Base-by-base conservation (phyloP, 2,888 invertebrate species). In the Pyrrhopygopsis socrates region DNA sequence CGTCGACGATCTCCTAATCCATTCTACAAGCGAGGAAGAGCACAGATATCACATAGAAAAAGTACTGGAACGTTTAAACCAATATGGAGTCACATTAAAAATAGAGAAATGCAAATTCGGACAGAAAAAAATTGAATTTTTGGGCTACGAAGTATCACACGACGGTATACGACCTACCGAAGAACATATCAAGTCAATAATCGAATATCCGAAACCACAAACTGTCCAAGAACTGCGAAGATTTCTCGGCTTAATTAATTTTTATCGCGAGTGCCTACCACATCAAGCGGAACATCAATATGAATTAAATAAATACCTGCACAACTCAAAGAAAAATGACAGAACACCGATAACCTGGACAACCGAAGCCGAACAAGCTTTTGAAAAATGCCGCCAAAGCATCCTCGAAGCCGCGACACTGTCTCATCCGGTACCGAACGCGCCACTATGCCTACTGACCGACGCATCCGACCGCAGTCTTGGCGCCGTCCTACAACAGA, bases 221-320 rank as follows among this genome's bases (percentile, higher is more conserved):
- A 88, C 81, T 0, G 50, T 92, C 65, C n/a, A 73, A 30, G 81
- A 91, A 63, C 38, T 91, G 65, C 41, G 89, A 65, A 54, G 89
- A 20, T 93, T 93, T 50, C 50, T 91, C 2, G 91, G 89, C 2
- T 91, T 93, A 87, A 2, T 92, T 0, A 91, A 91, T 20, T 92
- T 89, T 22, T 92, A 91, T 41, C 76, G 91, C 6, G 78, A 76
- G 34, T 73, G 75, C 34, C 34, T 34, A 11, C 34, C 34, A 34
- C 34, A 34, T 11, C 34, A 34, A 34, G 70, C 77, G 20, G 30
- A 73, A 24, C 18, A 29, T 6, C 63, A 63, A 65, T 15, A 24
- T 6, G 45, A 76, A 76, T 24, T 76, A 30, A 67, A 20, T 30
- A 67, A 78, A 41, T 77, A 77, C 30, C n/a, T 77, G 20, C 87